Conservation (phyloP, 2,797 vertebrate genomes). For the Silurus lanzhouensis region DNA sequence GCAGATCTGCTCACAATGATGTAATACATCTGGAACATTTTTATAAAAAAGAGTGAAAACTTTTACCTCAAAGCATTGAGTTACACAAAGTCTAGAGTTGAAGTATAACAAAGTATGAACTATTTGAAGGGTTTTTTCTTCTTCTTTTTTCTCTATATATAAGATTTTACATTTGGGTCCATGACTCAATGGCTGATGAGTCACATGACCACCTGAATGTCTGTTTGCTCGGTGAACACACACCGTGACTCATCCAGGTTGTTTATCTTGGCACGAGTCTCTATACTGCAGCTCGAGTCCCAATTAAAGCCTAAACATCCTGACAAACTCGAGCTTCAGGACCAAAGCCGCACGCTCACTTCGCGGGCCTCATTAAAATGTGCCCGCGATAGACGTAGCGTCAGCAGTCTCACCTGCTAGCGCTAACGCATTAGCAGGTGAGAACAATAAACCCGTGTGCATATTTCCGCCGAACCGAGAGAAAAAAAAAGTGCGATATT, state of each 20-base stretch:
- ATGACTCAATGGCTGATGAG: background rate
- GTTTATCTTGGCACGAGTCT: background rate
- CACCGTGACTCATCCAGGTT: conserved; percentile 29
- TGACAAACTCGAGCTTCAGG: background rate
- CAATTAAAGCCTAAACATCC: conserved; percentile 8
- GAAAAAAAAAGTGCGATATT: background rate
- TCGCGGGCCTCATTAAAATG: conserved; percentile 2
- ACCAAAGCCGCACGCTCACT: background rate
- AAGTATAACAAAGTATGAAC: no score
- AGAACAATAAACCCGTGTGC: background rate
- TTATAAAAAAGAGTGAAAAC: no score
- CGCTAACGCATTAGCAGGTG: conserved; percentile 11
- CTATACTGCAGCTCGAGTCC: background rate
- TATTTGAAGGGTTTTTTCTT: no score
- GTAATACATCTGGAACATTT: no score
- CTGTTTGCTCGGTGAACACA: background rate
- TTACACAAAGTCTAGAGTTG: no score
- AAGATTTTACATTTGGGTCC: background rate
- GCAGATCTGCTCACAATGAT: no score
- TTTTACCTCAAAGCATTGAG: no score
- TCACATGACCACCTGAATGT: background rate
- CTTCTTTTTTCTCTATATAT: no score
- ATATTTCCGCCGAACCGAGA: background rate
- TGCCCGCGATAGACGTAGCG: background rate
- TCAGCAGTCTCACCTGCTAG: background rate